Percentiles rank a stretch among this genome's conserved stretches.
Conservation (phyloP, 2,797 vertebrate genomes). For the Trachurus trachurus region DNA sequence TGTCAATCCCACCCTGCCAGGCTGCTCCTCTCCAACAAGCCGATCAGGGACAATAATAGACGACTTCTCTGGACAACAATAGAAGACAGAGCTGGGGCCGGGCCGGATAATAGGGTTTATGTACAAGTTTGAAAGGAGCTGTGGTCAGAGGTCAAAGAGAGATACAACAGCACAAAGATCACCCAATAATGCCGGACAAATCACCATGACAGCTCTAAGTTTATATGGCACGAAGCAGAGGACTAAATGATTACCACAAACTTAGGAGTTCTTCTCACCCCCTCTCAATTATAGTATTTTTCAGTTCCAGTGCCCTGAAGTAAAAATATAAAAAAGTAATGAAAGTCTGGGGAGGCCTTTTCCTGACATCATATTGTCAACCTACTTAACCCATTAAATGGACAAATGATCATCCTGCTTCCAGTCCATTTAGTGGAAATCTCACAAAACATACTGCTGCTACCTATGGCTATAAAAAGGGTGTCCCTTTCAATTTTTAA, state of each 20-base stretch:
- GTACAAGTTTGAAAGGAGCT: conserved; percentile 42
- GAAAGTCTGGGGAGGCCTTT: conserved; percentile 1
- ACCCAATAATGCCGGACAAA: conserved; percentile 11
- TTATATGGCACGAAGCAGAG: neutral
- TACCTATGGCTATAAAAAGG: conserved; percentile 12
- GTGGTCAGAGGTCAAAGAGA: conserved; percentile 42
- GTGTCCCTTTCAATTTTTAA: conserved; percentile 23
- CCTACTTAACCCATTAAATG: neutral
- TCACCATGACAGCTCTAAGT: neutral
- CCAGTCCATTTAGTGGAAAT: conserved; percentile 8
- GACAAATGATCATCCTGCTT: neutral
- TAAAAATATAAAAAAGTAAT: neutral
- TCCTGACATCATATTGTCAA: neutral
- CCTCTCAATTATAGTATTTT: neutral
- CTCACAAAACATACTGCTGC: conserved; percentile 13
- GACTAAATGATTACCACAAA: conserved; percentile 14
- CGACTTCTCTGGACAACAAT: conserved; percentile 48
- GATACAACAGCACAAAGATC: conserved; percentile 13
- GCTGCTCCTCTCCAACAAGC: conserved; percentile 46
- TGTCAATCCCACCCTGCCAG: conserved; percentile 53
- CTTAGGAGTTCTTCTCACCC: neutral
- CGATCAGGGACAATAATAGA: conserved; percentile 67
- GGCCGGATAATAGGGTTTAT: conserved; percentile 65
- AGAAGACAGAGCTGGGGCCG: conserved; percentile 34
- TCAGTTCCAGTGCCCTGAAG: neutral